These are phyloP conservation scores for Drosophila koepferae DNA, from an alignment of 2,888 invertebrate genomes.

Conservation along the genomic window DNA sequence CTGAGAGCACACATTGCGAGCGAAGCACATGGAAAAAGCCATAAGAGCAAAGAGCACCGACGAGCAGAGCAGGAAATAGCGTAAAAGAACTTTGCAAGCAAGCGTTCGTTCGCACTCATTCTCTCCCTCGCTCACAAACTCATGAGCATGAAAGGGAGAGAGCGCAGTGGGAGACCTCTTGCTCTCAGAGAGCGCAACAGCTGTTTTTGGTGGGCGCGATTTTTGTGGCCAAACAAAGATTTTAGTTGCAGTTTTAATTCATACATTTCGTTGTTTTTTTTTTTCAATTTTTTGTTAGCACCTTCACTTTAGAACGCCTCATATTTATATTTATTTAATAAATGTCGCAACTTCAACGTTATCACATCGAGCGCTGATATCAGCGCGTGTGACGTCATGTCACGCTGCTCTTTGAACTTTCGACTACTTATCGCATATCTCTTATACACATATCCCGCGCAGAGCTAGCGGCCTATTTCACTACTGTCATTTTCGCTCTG, in stretches of 20 bases:
- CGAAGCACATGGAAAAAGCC: slow-evolving; percentile 43
- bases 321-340: slow-evolving; percentile 57
- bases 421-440: slow-evolving; percentile 26
- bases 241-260: slow-evolving; percentile 10
- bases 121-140: not conserved
- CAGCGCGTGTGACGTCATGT: slow-evolving; percentile 52
- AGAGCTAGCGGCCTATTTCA: slow-evolving; percentile 10
- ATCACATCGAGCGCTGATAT: slow-evolving; percentile 34
- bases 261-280: not conserved
- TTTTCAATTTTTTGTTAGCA: slow-evolving; percentile 9
- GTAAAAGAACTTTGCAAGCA: slow-evolving; percentile 32
- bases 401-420: slow-evolving; percentile 50
- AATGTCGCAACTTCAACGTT: slow-evolving; percentile 49
- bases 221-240: slow-evolving; percentile 36
- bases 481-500: slow-evolving; percentile 3
- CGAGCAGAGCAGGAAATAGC: slow-evolving; percentile 38
- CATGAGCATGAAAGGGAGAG: not conserved
- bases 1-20: slow-evolving; percentile 19
- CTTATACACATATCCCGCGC: not conserved
- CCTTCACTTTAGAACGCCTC: slow-evolving; percentile 18
- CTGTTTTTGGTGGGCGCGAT: slow-evolving; percentile 49
- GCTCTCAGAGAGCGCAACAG: slow-evolving; percentile 32
- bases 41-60: slow-evolving; percentile 29
- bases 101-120: not conserved
- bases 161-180: not conserved